Conservation (phyloP, 1,140 invertebrate species). For the Gonatopus flavifemur region DNA sequence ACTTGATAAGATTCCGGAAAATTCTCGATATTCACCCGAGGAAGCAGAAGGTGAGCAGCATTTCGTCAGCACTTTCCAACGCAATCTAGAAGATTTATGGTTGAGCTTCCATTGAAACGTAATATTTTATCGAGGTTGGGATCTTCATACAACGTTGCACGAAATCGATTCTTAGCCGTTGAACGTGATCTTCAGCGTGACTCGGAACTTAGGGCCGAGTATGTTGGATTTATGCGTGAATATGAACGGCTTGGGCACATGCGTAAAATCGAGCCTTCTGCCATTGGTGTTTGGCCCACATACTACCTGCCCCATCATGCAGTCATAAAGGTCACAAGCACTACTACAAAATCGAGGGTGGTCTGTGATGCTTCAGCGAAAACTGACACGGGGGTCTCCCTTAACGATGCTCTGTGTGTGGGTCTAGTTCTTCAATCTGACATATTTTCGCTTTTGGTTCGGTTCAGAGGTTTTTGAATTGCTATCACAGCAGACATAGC, state of each 20-base stretch:
- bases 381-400: neutral
- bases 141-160: neutral
- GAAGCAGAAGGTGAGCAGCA: neutral
- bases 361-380: neutral
- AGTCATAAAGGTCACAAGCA: neutral
- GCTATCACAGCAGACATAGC: neutral
- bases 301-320: neutral
- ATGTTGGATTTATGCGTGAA: neutral
- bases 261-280: neutral
- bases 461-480: neutral
- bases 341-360: neutral
- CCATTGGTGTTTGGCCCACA: neutral
- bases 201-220: neutral
- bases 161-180: neutral
- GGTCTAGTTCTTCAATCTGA: too few species aligned
- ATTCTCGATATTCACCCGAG: too few species aligned
- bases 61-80: neutral
- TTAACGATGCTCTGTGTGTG: too few species aligned
- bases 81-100: neutral
- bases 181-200: neutral
- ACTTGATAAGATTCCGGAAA: too few species aligned
- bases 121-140: neutral
- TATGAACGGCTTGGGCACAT: neutral
- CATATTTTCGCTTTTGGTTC: too few species aligned
- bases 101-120: neutral